phyloP scores from a whole-genome alignment of 2,797 vertebrate species.

The Lepus townsendii region DNA sequence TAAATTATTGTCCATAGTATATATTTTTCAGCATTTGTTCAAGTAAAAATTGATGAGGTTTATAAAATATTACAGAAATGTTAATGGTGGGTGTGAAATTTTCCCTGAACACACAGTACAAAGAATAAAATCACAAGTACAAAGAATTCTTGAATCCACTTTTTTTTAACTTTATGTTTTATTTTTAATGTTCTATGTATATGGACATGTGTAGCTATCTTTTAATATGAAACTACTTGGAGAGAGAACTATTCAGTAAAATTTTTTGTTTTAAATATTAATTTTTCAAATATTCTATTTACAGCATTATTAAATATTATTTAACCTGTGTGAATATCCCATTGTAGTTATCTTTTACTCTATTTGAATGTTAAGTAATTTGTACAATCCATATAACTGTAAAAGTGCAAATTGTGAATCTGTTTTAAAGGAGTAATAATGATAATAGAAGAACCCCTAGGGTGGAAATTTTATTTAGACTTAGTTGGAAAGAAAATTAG shows the following conservation, averaged over 20 bases:
- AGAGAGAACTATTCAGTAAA: slow-evolving; percentile 49
- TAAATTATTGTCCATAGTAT: not conserved
- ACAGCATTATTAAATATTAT: slow-evolving; percentile 53
- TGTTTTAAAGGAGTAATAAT: slow-evolving; percentile 33
- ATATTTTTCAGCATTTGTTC: not conserved
- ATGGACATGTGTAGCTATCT: not conserved
- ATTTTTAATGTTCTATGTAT: slow-evolving; percentile 19
- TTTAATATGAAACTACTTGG: slow-evolving; percentile 7
- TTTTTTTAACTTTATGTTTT: slow-evolving; percentile 45
- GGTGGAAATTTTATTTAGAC: not conserved
- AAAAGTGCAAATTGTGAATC: slow-evolving; percentile 8
- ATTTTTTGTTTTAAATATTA: slow-evolving; percentile 51
- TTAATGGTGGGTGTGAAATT: slow-evolving; percentile 45
- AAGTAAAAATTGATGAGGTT: slow-evolving; percentile 44
- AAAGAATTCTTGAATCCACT: slow-evolving; percentile 20
- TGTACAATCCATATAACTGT: not conserved
- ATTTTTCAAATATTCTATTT: slow-evolving; percentile 42
- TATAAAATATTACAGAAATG: slow-evolving; percentile 2
- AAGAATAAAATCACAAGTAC: not conserved
- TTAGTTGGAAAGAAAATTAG: slow-evolving; percentile 37
- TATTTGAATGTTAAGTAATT: slow-evolving; percentile 52
- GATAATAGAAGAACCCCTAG: not conserved
- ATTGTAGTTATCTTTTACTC: slow-evolving; percentile 49
- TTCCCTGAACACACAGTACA: not conserved
- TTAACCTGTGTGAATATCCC: not conserved